These are phyloP conservation scores for Eilema griseolum DNA, from an alignment of 2,888 invertebrate genomes.

Conservation along the genomic window DNA sequence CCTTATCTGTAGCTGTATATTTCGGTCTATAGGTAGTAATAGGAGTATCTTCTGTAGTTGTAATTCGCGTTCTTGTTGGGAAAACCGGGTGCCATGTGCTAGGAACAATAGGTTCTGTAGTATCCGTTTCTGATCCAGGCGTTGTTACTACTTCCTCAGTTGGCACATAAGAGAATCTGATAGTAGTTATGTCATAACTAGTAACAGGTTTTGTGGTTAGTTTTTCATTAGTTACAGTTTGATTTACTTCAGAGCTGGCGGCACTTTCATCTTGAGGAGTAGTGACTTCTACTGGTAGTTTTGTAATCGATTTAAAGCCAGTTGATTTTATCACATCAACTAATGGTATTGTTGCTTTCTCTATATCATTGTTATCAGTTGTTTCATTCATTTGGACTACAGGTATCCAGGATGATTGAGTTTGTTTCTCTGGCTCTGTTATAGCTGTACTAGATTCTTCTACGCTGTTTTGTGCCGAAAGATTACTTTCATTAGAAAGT, in stretches of 20 bases:
- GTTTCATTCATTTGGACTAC: slow-evolving; percentile 57
- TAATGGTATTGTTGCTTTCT: slow-evolving; percentile 66
- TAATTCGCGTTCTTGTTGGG: slow-evolving; percentile 69
- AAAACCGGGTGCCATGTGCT: slow-evolving; percentile 69
- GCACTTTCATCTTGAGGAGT: slow-evolving; percentile 77
- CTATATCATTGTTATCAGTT: slow-evolving; percentile 57
- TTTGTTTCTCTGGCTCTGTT: slow-evolving; percentile 55
- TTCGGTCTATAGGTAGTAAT: slow-evolving; percentile 81
- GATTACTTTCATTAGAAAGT: slow-evolving; percentile 72
- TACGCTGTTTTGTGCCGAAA: slow-evolving; percentile 68
- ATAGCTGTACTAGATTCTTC: slow-evolving; percentile 45
- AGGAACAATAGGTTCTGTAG: slow-evolving; percentile 53
- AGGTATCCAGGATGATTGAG: slow-evolving; percentile 67
- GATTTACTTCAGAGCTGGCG: slow-evolving; percentile 63
- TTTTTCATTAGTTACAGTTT: slow-evolving; percentile 57
- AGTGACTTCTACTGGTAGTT: slow-evolving; percentile 77
- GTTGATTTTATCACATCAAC: slow-evolving; percentile 72
- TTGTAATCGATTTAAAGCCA: slow-evolving; percentile 84
- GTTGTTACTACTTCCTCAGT: slow-evolving; percentile 58
- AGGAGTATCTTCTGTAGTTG: slow-evolving; percentile 64
- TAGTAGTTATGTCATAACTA: slow-evolving; percentile 81
- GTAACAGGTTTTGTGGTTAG: slow-evolving; percentile 58
- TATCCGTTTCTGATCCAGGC: slow-evolving; percentile 39
- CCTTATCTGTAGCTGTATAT: slow-evolving; percentile 65
- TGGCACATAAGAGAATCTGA: slow-evolving; percentile 78